Evolutionary conservation across 2,797 vertebrate species (phyloP).

Genomic region (Phylloscopus collybita): DNA sequence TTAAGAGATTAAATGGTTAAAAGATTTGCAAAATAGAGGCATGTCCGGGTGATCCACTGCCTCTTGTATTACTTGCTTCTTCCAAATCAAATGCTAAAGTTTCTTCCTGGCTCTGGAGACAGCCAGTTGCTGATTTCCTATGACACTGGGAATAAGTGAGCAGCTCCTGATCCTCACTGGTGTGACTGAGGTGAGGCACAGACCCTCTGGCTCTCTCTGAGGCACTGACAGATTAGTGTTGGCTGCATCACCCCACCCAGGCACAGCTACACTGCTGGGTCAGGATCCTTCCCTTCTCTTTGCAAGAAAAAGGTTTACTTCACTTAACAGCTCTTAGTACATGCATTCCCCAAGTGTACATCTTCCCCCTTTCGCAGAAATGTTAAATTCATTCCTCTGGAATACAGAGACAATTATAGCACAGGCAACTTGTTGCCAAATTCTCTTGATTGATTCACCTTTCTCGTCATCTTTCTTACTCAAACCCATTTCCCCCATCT

Average conservation of each 20-base stretch:
- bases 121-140: accelerated
- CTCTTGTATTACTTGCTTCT: not conserved
- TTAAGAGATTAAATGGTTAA: not conserved
- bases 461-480: not conserved
- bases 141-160: not conserved
- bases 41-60: not conserved
- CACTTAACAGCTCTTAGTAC: not conserved
- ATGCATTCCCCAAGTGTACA: accelerated
- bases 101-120: not conserved
- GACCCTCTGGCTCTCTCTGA: not conserved
- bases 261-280: not conserved
- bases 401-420: not conserved
- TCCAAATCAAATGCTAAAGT: not conserved
- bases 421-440: not conserved
- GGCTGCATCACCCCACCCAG: not conserved
- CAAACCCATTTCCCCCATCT: not conserved
- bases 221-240: not conserved
- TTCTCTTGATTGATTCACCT: not conserved
- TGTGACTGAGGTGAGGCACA: not conserved
- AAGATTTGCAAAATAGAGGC: not conserved
- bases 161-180: not conserved
- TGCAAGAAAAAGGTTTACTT: not conserved
- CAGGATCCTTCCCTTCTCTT: not conserved
- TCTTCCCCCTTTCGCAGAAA: not conserved
- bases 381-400: not conserved